Percentiles rank a stretch among this genome's conserved stretches.
Evolutionary conservation across 2,888 invertebrate genomes (phyloP).

Genomic region (Diplolepis rosae): DNA sequence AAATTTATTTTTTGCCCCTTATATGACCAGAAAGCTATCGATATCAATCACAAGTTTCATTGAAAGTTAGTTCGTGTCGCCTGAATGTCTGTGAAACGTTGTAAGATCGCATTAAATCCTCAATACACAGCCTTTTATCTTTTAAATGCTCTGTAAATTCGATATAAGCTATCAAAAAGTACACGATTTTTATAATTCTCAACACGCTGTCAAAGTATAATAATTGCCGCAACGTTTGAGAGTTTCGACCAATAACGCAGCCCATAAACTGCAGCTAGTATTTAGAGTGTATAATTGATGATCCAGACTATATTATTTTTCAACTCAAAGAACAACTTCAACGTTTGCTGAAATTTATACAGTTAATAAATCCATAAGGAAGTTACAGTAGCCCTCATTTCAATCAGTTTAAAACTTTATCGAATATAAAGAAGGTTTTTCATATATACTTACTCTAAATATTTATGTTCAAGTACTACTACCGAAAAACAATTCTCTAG

Average conservation of each 20-base stretch:
- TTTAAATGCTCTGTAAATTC: conserved; percentile 8
- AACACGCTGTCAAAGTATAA: no score
- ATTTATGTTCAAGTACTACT: no score
- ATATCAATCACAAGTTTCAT: neutral
- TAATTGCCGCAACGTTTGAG: neutral
- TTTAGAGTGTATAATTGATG: neutral
- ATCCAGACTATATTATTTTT: neutral
- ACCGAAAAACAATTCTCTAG: neutral
- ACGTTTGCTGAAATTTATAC: no score
- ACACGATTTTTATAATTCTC: neutral
- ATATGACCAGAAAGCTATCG: no score
- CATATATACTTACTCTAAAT: no score
- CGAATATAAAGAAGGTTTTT: no score
- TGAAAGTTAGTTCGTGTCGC: neutral
- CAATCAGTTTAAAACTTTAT: no score
- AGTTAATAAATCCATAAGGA: no score
- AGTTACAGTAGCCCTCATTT: no score
- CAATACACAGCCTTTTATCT: neutral
- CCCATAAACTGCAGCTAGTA: neutral
- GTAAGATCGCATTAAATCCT: neutral
- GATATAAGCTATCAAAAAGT: neutral
- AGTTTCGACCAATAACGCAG: neutral
- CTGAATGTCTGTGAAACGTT: neutral
- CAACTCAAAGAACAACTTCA: neutral
- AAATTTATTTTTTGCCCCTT: no score